These are phyloP conservation scores for Macaria liturata DNA, from an alignment of 2,888 invertebrate genomes.

Conservation along the genomic window DNA sequence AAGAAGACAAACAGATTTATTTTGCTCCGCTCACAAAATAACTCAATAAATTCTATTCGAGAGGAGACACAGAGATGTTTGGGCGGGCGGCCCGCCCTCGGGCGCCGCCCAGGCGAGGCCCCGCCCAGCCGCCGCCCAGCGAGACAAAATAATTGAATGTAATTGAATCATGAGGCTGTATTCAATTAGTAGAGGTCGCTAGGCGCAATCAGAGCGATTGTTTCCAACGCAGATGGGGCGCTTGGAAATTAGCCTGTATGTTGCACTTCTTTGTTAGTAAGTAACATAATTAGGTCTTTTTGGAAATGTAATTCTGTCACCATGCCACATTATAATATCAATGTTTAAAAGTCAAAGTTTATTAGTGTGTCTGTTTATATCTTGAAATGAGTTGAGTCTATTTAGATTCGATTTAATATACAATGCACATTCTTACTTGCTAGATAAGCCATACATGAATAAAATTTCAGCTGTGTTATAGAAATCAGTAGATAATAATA, in stretches of 20 bases:
- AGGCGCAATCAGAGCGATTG: slow-evolving; percentile 65
- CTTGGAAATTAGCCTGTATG: slow-evolving; percentile 7
- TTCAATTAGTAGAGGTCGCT: slow-evolving; percentile 63
- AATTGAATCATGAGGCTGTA: slow-evolving; percentile 71
- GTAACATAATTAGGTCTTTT: too few species aligned
- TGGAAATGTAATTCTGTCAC: too few species aligned
- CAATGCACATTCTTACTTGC: too few species aligned
- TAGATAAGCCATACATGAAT: too few species aligned
- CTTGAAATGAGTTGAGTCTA: too few species aligned
- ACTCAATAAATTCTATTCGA: slow-evolving; percentile 27
- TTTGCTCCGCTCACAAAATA: slow-evolving; percentile 15
- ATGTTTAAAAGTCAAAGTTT: too few species aligned
- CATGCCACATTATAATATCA: too few species aligned
- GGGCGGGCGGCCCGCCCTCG: slow-evolving; percentile 65
- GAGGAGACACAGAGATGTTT: slow-evolving; percentile 48
- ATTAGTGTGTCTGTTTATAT: too few species aligned
- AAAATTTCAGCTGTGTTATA: too few species aligned
- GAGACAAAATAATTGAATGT: slow-evolving; percentile 67
- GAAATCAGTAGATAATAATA: too few species aligned
- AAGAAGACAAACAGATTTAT: slow-evolving; percentile 4
- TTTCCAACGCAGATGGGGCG: slow-evolving; percentile 33
- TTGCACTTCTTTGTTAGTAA: background rate
- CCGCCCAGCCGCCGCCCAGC: slow-evolving; percentile 65
- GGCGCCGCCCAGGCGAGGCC: slow-evolving; percentile 63
- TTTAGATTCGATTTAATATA: too few species aligned